Evolutionary conservation across 2,888 invertebrate genomes (phyloP).

Genomic region (Tetanocera ferruginea): DNA sequence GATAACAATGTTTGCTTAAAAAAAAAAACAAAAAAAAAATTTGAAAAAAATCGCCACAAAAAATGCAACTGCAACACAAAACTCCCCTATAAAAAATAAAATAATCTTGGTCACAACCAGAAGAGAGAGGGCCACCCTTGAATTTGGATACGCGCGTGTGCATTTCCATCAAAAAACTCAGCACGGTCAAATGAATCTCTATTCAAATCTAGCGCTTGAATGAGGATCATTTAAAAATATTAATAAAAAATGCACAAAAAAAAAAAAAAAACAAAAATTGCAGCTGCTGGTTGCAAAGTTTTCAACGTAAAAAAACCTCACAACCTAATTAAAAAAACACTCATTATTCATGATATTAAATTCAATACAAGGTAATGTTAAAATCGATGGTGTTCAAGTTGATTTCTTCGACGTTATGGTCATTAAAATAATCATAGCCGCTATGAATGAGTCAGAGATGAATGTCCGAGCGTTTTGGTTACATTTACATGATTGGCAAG

Average conservation of each 20-base stretch:
- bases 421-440: conserved; percentile 34
- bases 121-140: not conserved
- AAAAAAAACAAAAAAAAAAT: conserved; percentile 32
- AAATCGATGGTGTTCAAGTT: conserved; percentile 31
- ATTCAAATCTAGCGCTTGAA: conserved; percentile 46
- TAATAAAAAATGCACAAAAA: conserved; percentile 5
- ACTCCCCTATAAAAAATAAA: conserved; percentile 45
- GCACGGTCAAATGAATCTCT: conserved; percentile 53
- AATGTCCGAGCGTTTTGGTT: conserved; percentile 20
- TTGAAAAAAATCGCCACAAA: conserved; percentile 2
- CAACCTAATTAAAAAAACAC: conserved; percentile 23
- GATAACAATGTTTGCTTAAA: conserved; percentile 60
- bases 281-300: conserved; percentile 28
- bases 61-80: conserved; percentile 39
- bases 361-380: conserved; percentile 10
- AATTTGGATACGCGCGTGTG: conserved; percentile 28
- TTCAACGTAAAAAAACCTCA: not conserved
- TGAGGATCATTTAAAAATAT: not conserved
- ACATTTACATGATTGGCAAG: not conserved
- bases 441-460: not conserved
- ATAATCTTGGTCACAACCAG: not conserved
- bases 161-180: conserved; percentile 24
- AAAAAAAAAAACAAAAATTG: not conserved
- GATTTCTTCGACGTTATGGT: conserved; percentile 18
- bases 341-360: conserved; percentile 13